Conservation (phyloP, 1,140 invertebrate species). For the Trichogramma pretiosum region DNA sequence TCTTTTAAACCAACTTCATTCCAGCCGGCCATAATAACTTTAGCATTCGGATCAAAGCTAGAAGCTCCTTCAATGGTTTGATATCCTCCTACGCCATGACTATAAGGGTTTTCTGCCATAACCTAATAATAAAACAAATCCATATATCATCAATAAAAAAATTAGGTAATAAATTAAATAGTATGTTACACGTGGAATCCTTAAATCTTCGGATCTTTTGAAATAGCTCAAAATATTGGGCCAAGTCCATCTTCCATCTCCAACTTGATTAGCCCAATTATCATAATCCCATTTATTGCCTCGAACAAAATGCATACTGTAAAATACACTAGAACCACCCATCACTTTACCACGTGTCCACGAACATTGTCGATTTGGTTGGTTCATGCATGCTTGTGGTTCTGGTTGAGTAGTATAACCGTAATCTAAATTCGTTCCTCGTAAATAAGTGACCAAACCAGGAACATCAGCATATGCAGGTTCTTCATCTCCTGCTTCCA, state of each 20-base stretch:
- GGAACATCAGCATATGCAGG: constrained; percentile 1
- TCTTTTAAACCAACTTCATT: constrained; percentile 6
- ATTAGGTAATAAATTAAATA: background rate
- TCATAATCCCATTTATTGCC: constrained; percentile 57
- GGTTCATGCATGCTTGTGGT: background rate
- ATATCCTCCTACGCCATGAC: background rate
- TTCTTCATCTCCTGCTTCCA: constrained; percentile 11
- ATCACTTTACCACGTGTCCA: constrained; percentile 20
- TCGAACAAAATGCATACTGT: constrained; percentile 60
- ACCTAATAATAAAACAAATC: background rate
- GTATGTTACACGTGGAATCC: background rate
- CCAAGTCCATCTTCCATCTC: constrained; percentile 54
- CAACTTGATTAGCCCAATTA: constrained; percentile 52
- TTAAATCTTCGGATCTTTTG: constrained; percentile 9
- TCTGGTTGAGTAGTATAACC: constrained; percentile 5
- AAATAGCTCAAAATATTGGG: constrained; percentile 34
- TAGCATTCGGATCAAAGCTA: background rate
- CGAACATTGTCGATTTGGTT: background rate
- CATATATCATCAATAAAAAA: background rate
- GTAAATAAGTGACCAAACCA: background rate
- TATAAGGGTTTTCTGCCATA: background rate
- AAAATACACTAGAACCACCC: constrained; percentile 54
- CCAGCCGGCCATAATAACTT: constrained; percentile 2
- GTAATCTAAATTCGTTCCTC: constrained; percentile 3
- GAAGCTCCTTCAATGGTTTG: background rate